A percentile compares a stretch with the other conserved stretches of the same genome.
Conservation (phyloP, 2,113 vertebrate species). For the Cavia aperea region DNA sequence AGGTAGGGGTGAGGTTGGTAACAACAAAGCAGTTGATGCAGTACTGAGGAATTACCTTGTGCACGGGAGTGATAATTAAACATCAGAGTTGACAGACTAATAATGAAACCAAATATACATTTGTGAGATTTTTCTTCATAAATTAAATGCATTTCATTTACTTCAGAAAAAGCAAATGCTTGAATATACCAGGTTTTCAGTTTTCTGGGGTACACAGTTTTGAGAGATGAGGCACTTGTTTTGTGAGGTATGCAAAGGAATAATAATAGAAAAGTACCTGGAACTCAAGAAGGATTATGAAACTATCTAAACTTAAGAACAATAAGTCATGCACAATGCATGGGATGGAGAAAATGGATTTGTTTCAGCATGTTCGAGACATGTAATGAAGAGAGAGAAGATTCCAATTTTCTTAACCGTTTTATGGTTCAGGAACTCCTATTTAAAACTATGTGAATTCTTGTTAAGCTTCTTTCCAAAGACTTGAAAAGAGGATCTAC, state of each 20-base stretch:
- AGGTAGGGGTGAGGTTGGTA: background rate
- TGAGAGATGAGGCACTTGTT: background rate
- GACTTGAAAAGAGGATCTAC: background rate
- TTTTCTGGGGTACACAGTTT: background rate
- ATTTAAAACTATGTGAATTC: background rate
- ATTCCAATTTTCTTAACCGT: background rate
- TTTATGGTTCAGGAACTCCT: background rate
- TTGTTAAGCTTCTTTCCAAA: background rate
- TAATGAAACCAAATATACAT: background rate
- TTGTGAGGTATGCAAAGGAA: background rate
- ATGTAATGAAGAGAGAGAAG: background rate
- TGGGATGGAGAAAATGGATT: background rate
- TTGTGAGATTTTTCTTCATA: background rate
- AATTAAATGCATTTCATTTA: background rate
- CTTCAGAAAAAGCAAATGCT: background rate
- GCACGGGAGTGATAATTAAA: background rate
- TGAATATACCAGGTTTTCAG: background rate
- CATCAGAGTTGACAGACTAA: background rate
- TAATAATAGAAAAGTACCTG: background rate
- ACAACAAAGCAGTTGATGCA: background rate
- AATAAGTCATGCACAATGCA: background rate
- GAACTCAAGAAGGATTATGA: fast-evolving
- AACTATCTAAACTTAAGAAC: background rate
- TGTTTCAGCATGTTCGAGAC: background rate
- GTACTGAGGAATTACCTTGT: background rate